Base-by-base conservation (phyloP, 2,113 vertebrate genomes). In the Leucosticte australis region DNA sequence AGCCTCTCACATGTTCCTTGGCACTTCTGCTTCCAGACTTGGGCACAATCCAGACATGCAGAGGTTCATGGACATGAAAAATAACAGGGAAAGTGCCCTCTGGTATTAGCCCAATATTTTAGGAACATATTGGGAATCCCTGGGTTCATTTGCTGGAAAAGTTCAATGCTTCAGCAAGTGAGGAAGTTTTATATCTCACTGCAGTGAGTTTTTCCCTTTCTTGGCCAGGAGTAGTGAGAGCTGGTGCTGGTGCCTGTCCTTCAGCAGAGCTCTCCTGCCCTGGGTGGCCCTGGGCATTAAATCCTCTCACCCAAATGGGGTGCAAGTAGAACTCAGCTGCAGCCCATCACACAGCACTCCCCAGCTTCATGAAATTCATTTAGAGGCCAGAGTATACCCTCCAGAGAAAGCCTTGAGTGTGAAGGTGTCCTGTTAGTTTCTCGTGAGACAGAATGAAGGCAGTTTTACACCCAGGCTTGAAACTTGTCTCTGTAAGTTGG, bases 1-100 rank as follows among this genome's bases (percentile, higher is more conserved):
- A 97, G 95, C 94, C 90, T 95, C 92, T 95, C 81, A 3, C 96
- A 85, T 97, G 95, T 95, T 97, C 69, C 80, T 93, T 96, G 96
- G 93, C 95, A 87, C 76, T 97, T 92, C 88, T 96, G 76, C 89
- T 94, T 93, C 85, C 83, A 90, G 90, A 70, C 76, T 96, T 95
- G 94, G 93, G 80, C 56, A 65, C 60, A 52, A 56, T 93, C 92
- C 95, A 96, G 86, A 81, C 69, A 68, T 92, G 88, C 95, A 96
- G 88, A 92, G 92, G 92, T 96, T 94, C 4, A 1, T 90, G 92
- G 83, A 92, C 6, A 2, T 95, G 94, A 96, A 89, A 96, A 94
- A 94, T 95, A 96, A 81, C 73, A 81, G 80, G 83, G 80, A 78
- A 87, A 93, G 90, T 96, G 90, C 92, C 88, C 85, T 84, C 62